Evolutionary conservation across 2,797 vertebrate species (phyloP), one percentile per base, ranked within the genome.

Genomic region (Thaleichthys pacificus): DNA sequence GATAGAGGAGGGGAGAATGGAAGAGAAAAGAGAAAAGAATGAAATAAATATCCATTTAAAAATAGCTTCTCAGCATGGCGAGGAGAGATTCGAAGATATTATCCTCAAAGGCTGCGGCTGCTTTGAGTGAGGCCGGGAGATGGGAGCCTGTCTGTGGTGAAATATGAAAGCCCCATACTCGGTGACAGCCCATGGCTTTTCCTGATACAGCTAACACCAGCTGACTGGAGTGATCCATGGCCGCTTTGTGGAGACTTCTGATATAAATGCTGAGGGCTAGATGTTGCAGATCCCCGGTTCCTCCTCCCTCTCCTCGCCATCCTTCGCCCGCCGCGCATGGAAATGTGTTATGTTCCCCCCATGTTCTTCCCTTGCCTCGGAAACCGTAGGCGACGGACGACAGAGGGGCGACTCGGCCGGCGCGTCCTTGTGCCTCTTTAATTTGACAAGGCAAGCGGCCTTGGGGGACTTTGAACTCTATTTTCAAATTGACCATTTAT

Each of bases 401-500:
- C 11, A 35, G 67, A 57, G 85, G 83, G 83, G 82, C 82, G 85
- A 86, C 88, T 87, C 82, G 72, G 85, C 86, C 86, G 78, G 87
- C 89, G 91, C 79, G 89, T 92, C 91, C 92, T 93, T 93, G 93
- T 89, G 88, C 89, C 87, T 90, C 91, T 89, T 92, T 91, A 91
- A 90, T 93, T 91, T 93, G 90, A 92, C 92, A 91, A 91, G 88
- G 86, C 84, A 86, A 87, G 89, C 89, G 88, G 91, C 92, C 93
- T 92, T 89, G 90, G 91, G 71, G 92, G 91, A 93, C 88, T 87
- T 88, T 87, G 77, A 79, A 91, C 89, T 92, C 91, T 88, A 93
- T 94, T 93, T 93, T 92, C 90, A 93, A 93, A 93, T 91, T 93
- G 92, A 92, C 91, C 91, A 89, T 92, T 93, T 92, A 89, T 92